Conservation (phyloP, 2,888 invertebrate genomes). For the Ommatoiulus sabulosus region DNA sequence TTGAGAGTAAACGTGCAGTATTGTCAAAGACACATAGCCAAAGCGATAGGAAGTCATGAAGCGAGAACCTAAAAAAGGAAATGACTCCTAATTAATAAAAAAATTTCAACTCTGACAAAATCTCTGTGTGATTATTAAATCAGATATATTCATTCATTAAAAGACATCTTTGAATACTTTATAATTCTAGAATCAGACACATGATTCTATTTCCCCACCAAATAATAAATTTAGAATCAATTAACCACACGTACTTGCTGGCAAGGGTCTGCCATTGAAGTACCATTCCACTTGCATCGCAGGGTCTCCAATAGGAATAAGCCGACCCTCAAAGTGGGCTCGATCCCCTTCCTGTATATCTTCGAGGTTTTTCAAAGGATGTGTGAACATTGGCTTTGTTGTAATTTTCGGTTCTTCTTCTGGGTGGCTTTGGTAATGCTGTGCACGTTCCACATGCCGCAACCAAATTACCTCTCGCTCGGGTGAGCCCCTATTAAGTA, state of each 20-base stretch:
- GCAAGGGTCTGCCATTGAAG: constrained; percentile 88
- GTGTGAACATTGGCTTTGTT: constrained; percentile 91
- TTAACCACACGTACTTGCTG: constrained; percentile 77
- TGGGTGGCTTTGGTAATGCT: constrained; percentile 81
- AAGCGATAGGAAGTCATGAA: constrained; percentile 96
- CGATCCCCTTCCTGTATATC: constrained; percentile 90
- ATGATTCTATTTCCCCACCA: neutral
- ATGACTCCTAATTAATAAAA: constrained; percentile 14
- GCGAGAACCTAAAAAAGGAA: constrained; percentile 81
- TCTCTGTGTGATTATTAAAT: no score
- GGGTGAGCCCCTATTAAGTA: constrained; percentile 78
- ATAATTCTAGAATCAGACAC: no score
- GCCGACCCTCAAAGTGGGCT: constrained; percentile 96
- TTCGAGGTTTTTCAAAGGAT: constrained; percentile 82
- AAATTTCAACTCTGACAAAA: constrained; percentile 8
- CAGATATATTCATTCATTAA: no score
- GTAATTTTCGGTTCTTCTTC: constrained; percentile 86
- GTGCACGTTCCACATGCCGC: constrained; percentile 90
- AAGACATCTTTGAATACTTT: no score
- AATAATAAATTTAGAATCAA: neutral
- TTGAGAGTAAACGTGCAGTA: constrained; percentile 84
- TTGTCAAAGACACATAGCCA: constrained; percentile 95
- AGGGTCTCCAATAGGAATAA: constrained; percentile 96
- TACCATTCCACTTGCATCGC: constrained; percentile 97
- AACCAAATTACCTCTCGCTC: constrained; percentile 94